These are phyloP conservation scores for Eupleurogrammus muticus DNA, from an alignment of 2,797 vertebrate species.

Conservation along the genomic window DNA sequence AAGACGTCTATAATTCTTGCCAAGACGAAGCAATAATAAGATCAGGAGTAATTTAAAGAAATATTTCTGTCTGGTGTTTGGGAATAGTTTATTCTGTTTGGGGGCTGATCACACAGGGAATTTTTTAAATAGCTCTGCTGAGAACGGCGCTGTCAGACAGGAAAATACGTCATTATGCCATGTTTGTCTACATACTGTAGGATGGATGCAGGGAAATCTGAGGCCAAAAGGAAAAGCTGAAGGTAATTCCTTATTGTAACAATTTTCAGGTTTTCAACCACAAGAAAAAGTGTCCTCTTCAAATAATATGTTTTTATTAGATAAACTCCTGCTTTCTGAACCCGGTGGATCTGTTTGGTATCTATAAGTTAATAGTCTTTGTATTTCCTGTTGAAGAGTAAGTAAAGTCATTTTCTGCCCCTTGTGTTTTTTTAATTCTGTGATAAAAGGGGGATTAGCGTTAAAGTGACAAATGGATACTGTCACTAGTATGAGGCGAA, in stretches of 20 bases:
- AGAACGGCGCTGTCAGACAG: background rate
- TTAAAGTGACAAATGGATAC: slow-evolving; percentile 8
- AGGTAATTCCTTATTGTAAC: background rate
- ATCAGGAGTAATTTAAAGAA: slow-evolving; percentile 9
- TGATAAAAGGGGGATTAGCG: background rate
- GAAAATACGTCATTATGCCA: background rate
- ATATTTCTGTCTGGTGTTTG: background rate
- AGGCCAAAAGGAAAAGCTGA: slow-evolving; percentile 8
- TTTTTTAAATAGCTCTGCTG: slow-evolving; percentile 1
- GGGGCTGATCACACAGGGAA: background rate
- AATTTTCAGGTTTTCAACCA: background rate
- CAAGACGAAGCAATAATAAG: background rate
- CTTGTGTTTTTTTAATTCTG: background rate
- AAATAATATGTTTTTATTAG: background rate
- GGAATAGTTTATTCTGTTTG: slow-evolving; percentile 3
- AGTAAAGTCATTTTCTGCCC: background rate
- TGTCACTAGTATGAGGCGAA: slow-evolving; percentile 1
- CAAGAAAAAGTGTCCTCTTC: background rate
- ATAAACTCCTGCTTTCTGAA: background rate
- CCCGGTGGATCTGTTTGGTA: too few species aligned
- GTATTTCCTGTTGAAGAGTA: background rate
- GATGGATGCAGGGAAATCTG: background rate
- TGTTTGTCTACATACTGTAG: background rate
- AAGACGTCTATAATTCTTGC: background rate
- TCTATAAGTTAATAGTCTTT: background rate